A percentile compares a stretch with the other conserved stretches of the same genome.
Evolutionary conservation across 2,797 vertebrate species (phyloP).

Genomic region (Parauchenoglanis punctatus): DNA sequence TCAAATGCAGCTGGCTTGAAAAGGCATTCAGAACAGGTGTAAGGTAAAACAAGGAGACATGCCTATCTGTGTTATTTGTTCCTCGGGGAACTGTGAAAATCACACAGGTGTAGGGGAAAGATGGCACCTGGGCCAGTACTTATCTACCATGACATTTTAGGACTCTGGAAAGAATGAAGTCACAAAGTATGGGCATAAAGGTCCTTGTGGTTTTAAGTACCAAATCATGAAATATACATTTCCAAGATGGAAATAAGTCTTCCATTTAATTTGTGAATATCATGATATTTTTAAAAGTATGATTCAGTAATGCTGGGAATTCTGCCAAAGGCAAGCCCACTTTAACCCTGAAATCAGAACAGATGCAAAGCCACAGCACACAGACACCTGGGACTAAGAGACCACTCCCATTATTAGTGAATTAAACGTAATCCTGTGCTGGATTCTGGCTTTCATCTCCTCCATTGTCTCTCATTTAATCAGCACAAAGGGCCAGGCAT

Average conservation of each 20-base stretch:
- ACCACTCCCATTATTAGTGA: conserved; percentile 54
- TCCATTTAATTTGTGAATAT: not conserved
- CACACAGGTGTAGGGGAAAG: conserved; percentile 21
- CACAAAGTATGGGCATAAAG: not conserved
- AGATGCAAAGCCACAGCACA: conserved; percentile 22
- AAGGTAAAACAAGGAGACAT: conserved; percentile 20
- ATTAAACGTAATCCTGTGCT: conserved; percentile 58
- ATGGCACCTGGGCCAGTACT: not conserved
- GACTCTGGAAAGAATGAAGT: not conserved
- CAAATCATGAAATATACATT: not conserved
- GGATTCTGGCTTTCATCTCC: conserved; percentile 61
- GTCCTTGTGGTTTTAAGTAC: not conserved
- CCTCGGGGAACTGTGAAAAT: conserved; percentile 14
- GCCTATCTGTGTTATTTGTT: conserved; percentile 17
- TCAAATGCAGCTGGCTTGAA: conserved; percentile 51
- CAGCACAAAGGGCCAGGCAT: conserved; percentile 37
- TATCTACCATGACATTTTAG: not conserved
- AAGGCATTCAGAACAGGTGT: conserved; percentile 51
- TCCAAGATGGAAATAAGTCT: not conserved
- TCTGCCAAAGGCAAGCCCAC: not conserved
- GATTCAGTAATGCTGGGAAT: not conserved
- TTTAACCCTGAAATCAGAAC: not conserved
- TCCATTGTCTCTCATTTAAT: conserved; percentile 57
- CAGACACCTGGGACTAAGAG: conserved; percentile 22
- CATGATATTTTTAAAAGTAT: not conserved